phyloP scores from a whole-genome alignment of 2,888 invertebrate genomes.

The Lithophane semibrunnea region DNA sequence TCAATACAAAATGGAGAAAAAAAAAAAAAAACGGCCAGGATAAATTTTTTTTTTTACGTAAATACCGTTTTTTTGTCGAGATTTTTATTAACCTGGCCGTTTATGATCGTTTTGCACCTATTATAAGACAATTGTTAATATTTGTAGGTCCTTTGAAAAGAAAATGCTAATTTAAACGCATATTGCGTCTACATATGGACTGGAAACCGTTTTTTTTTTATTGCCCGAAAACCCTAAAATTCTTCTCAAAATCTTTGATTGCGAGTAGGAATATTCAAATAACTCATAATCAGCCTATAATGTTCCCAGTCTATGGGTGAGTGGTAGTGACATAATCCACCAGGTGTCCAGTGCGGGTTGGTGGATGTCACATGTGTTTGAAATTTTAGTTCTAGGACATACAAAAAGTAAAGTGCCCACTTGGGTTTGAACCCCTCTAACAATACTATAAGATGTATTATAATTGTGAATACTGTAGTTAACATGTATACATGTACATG shows the following conservation, averaged over 20 bases:
- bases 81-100: neutral
- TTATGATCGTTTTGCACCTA: neutral
- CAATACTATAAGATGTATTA: neutral
- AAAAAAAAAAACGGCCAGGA: neutral
- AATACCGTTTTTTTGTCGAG: no score
- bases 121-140: neutral
- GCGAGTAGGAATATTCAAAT: no score
- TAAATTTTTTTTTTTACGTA: no score
- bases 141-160: neutral
- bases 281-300: no score
- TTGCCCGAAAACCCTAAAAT: neutral
- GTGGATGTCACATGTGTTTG: no score
- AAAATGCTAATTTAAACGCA: neutral
- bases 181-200: no score
- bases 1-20: neutral
- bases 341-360: no score
- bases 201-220: neutral
- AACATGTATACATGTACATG: constrained; percentile 23
- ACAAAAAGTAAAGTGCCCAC: no score
- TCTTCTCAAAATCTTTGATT: neutral
- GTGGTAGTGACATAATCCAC: no score
- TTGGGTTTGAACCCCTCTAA: no score
- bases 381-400: no score
- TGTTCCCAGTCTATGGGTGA: no score
- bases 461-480: neutral